Percentiles rank a stretch among this genome's conserved stretches.
phyloP scores from a whole-genome alignment of 2,113 vertebrate species.

The Phoxinus phoxinus region DNA sequence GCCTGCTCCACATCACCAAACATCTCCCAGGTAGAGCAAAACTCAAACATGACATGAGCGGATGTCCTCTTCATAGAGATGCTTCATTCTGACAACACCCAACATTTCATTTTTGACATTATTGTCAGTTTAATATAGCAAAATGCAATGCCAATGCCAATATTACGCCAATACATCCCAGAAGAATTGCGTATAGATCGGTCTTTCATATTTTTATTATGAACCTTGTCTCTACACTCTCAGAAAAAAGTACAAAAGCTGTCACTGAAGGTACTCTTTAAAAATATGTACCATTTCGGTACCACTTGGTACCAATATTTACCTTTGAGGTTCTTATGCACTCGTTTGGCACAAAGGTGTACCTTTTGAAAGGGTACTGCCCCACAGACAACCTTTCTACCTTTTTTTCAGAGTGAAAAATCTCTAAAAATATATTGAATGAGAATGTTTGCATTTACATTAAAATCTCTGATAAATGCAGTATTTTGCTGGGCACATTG shows the following conservation, averaged over 20 bases:
- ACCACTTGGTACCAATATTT: no score
- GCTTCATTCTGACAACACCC: background rate
- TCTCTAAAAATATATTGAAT: background rate
- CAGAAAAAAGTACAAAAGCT: no score
- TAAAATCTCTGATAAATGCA: background rate
- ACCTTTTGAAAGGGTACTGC: no score
- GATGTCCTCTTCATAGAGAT: background rate
- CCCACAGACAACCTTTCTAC: no score
- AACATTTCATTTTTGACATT: background rate
- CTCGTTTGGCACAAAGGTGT: no score
- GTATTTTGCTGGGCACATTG: background rate
- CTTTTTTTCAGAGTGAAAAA: background rate
- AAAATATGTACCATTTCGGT: no score
- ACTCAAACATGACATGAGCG: background rate
- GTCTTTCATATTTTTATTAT: background rate
- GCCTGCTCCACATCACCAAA: conserved; percentile 45
- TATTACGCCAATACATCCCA: background rate
- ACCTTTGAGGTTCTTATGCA: no score
- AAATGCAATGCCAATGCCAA: background rate
- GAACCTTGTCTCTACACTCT: background rate
- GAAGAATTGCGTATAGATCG: background rate
- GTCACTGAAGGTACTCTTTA: no score
- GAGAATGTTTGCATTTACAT: background rate
- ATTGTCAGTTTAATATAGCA: background rate
- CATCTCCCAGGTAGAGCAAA: conserved; percentile 1